Evolutionary conservation across 2,797 vertebrate species (phyloP), one percentile per base, ranked within the genome.

Genomic region (Tiaroga cobitis): DNA sequence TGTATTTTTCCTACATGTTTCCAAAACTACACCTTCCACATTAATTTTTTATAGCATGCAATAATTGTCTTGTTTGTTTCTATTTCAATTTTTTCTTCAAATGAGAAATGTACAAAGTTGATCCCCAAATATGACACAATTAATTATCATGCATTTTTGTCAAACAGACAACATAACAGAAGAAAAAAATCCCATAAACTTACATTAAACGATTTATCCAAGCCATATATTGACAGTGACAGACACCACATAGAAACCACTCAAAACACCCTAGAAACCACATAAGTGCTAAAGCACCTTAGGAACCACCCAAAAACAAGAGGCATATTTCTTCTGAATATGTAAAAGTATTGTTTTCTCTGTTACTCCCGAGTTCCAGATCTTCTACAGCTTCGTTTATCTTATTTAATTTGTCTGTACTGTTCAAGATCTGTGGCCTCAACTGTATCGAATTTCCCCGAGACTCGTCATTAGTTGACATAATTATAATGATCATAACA

Each of bases 401-500:
- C 41, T 69, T 26, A 37, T 81, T 54, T 29, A 26, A 37, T 39
- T 70, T 49, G 21, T 54, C 7, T 41, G 29, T 37, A 49, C 56
- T 51, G 39, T n/a, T 29, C 26, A 34, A 74, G 41, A 74, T 19
- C 19, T 74, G 19, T 32, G 39, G 39, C 39, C 19, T 82, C 39
- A 32, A 65, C 11, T 73, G 54, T 82, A 82, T 73, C 11, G 21
- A 34, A 49, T 74, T 49, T 65, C 9, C 70, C 21, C 3, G 21
- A 51, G 19, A 75, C 8, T 51, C 41, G 21, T 61, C 54, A 82
- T 82, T 63, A 75, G 70, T 13, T n/a, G 32, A 39, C 69, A 82
- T 63, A 63, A 82, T 82, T 37, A 67, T n/a, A 67, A 49, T 39
- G 34, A 78, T 77, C 49, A 69, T 70, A 78, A 80, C 32, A 73